Conservation (phyloP, 35 echinoderm and acorn worm species). For the Apostichopus californicus region DNA sequence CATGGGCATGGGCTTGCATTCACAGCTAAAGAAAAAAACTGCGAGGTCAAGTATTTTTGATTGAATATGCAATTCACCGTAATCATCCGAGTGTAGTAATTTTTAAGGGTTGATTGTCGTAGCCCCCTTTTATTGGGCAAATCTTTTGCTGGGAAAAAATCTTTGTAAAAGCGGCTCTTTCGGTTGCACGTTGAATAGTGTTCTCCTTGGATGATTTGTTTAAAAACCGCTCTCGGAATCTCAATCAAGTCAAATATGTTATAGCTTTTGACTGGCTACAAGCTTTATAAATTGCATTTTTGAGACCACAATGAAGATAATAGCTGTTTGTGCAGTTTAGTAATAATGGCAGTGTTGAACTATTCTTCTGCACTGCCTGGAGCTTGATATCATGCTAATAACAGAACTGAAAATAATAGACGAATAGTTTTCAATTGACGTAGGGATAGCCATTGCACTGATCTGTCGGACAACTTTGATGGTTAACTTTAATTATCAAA, state of each 20-base stretch:
- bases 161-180: neutral
- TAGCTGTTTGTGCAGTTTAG: neutral
- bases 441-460: too few relatives aligned
- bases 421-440: too few relatives aligned
- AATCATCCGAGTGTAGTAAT: slow-evolving; percentile 12
- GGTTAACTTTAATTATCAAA: too few relatives aligned
- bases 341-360: neutral
- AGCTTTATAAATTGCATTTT: too few relatives aligned
- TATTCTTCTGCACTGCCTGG: neutral
- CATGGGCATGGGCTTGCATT: slow-evolving; percentile 30
- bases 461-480: too few relatives aligned
- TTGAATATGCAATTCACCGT: slow-evolving; percentile 25
- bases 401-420: neutral
- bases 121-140: slow-evolving; percentile 13
- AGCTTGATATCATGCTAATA: neutral
- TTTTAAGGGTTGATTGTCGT: slow-evolving; percentile 5
- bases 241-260: neutral
- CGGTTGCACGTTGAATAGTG: neutral
- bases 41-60: slow-evolving; percentile 35
- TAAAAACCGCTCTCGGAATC: neutral
- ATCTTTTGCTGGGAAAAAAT: neutral
- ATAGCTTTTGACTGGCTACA: neutral
- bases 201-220: neutral
- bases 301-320: neutral
- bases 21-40: neutral